Base-by-base conservation (phyloP, 1,140 invertebrate species). In the Drosophila dunni region DNA sequence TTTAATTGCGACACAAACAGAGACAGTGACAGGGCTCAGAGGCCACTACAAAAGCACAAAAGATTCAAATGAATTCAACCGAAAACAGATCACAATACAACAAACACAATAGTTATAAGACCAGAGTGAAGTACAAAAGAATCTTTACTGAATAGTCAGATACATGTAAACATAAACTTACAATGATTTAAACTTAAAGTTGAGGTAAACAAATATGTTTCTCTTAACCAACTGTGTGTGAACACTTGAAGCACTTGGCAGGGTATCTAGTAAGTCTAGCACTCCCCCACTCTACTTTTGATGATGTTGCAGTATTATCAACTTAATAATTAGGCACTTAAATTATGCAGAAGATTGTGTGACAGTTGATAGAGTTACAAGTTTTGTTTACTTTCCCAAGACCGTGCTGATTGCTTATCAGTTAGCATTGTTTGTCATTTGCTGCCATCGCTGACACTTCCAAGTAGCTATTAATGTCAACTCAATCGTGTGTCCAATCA, bases 391-490 rank as follows among this genome's bases (percentile, higher is more conserved):
- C 36, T 40, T 56, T 36, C 13, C 33, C 2, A 15, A 29, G 8
- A 42, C n/a, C 1, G 13, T 40, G 40, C 61, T 60, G 71, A 74
- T 62, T 69, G 65, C 34, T 50, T 62, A 58, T 54, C 60, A 51
- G 8, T 42, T 40, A 24, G 20, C 36, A 38, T 71, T 71, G 75
- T 73, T 79, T 82, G 75, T 61, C 83, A 78, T 78, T 88, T 65
- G 79, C 79, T 79, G 83, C 76, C 83, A 83, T 24, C 48, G 67
- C 50, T 60, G 82, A 88, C 83, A 83, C 79, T 66, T 64, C 62
- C 76, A 74, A 83, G 76, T 77, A 75, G 79, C 83, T 81, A 83
- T 89, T 88, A 89, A 89, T 83, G 83, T 88, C 83, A 88, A 80
- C 78, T 88, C 84, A 86, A 86, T 88, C 79, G 70, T 69, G 66